phyloP scores from a whole-genome alignment of 37 sponge, comb jelly and placozoan genomes.

The Oscarella lobularis region DNA sequence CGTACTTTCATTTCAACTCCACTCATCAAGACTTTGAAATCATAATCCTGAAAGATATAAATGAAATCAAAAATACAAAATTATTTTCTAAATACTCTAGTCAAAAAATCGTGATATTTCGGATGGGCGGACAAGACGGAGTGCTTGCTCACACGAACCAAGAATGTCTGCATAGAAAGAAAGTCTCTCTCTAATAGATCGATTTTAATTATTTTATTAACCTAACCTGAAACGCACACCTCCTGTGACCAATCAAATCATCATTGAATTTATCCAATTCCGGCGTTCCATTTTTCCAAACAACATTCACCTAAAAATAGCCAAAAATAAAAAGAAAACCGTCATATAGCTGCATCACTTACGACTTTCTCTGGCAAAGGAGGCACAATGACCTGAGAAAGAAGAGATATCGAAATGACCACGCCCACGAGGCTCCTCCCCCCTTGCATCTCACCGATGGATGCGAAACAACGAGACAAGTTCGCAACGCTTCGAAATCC shows the following conservation, averaged over 20 bases:
- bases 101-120: no score
- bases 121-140: no score
- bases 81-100: no score
- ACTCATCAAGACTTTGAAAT: no score
- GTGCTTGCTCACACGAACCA: no score
- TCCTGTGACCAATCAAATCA: neutral
- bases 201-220: no score
- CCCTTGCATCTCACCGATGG: neutral
- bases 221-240: neutral
- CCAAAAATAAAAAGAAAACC: neutral
- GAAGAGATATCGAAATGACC: neutral
- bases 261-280: constrained; percentile 1
- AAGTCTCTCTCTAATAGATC: no score
- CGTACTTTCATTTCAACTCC: no score
- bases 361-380: constrained; percentile 2
- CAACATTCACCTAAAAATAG: neutral
- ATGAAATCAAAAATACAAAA: no score
- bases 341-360: neutral
- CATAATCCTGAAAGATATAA: no score
- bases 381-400: neutral
- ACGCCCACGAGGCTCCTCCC: no score
- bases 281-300: neutral
- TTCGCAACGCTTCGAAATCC: neutral
- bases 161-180: no score
- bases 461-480: neutral